These are phyloP conservation scores for Gila orcuttii DNA, from an alignment of 2,113 vertebrate species.

Conservation along the genomic window DNA sequence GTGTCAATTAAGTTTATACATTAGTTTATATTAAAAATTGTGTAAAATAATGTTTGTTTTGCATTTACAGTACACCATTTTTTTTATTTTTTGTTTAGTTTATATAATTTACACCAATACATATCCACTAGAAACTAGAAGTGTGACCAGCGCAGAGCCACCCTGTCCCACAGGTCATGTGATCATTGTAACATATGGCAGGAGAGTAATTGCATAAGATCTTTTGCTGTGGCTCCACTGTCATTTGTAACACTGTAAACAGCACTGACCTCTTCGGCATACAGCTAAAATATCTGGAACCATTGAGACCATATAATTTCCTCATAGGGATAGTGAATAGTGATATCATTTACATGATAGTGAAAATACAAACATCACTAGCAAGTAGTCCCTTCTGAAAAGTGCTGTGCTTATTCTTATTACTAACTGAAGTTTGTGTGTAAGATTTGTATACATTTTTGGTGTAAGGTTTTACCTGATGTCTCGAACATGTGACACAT, in stretches of 20 bases:
- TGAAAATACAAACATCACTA: not conserved
- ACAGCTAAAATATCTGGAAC: not conserved
- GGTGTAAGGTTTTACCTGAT: not conserved
- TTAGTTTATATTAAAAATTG: not conserved
- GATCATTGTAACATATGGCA: constrained; percentile 57
- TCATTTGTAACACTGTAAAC: constrained; percentile 19
- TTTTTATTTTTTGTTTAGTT: not conserved
- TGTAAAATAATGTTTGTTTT: not conserved
- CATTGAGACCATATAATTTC: not conserved
- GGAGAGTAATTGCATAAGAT: constrained; percentile 48
- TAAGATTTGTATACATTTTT: not conserved
- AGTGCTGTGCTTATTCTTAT: not conserved
- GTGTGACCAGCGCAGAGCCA: not conserved
- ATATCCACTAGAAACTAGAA: not conserved
- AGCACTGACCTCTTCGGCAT: not conserved
- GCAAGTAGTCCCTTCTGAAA: not conserved
- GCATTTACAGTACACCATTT: not conserved
- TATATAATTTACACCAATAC: not conserved
- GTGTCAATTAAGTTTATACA: not conserved
- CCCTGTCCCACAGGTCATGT: constrained; percentile 54
- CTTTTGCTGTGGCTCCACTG: constrained; percentile 61
- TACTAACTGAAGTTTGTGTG: not conserved
- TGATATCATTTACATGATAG: not conserved
- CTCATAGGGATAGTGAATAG: not conserved
- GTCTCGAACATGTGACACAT: not conserved